A percentile compares a stretch with the other conserved stretches of the same genome.
Evolutionary conservation across 2,888 invertebrate genomes (phyloP).

Genomic region (Malachius bipustulatus): DNA sequence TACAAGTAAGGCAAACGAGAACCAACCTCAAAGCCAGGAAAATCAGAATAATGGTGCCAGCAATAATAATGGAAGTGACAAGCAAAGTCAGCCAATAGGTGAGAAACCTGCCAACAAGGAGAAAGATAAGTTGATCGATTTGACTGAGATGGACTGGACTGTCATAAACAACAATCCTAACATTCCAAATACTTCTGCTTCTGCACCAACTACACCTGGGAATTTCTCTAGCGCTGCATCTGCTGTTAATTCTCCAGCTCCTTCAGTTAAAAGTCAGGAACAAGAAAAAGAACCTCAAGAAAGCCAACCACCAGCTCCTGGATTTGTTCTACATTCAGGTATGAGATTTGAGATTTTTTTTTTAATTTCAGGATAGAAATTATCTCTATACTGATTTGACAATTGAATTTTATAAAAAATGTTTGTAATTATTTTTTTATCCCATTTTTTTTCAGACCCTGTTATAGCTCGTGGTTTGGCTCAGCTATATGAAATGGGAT

Average conservation of each 20-base stretch:
- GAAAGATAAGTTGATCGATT: no score
- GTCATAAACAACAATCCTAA: not conserved
- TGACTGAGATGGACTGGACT: not conserved
- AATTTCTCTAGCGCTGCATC: not conserved
- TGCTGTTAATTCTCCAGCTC: not conserved
- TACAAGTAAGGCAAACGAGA: no score
- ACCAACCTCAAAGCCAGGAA: no score
- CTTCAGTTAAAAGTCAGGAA: not conserved
- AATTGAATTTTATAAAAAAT: no score
- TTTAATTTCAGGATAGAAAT: no score
- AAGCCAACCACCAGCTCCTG: not conserved
- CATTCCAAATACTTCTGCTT: no score
- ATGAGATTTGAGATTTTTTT: no score
- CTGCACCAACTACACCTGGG: not conserved
- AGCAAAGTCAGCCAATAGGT: not conserved
- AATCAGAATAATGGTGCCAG: no score
- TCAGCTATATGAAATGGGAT: constrained; percentile 16
- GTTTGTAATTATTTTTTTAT: no score
- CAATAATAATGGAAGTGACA: not conserved
- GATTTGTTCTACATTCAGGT: not conserved
- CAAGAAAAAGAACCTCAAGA: no score
- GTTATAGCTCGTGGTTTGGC: constrained; percentile 11
- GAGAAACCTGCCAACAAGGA: not conserved
- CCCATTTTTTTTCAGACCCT: constrained; percentile 12
- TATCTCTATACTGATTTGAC: no score